phyloP scores from a whole-genome alignment of 1,140 invertebrate genomes.

The Episyrphus balteatus region DNA sequence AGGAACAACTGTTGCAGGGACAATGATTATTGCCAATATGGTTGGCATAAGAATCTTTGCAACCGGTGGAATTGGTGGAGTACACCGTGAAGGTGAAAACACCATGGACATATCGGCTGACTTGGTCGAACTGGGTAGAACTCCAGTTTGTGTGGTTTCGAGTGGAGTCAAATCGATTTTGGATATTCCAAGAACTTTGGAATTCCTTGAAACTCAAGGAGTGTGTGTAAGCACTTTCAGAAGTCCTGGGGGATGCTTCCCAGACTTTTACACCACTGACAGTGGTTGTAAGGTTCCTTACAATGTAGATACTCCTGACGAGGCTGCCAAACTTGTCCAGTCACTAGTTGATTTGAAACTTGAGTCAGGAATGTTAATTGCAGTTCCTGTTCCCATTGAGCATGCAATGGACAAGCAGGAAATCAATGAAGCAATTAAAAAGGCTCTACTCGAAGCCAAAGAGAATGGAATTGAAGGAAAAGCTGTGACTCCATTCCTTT shows the following conservation, averaged over 20 bases:
- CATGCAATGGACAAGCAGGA: constrained; percentile 38
- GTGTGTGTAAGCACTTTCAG: constrained; percentile 72
- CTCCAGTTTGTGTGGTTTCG: constrained; percentile 80
- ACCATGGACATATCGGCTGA: constrained; percentile 93
- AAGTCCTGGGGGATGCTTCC: constrained; percentile 47
- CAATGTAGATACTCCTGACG: constrained; percentile 43
- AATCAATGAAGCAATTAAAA: constrained; percentile 59
- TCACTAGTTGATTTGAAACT: constrained; percentile 48
- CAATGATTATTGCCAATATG: constrained; percentile 70
- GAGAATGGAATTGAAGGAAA: constrained; percentile 62
- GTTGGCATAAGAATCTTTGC: constrained; percentile 87
- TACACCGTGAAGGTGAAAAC: constrained; percentile 76
- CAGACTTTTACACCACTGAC: constrained; percentile 77
- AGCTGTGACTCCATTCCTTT: constrained; percentile 84
- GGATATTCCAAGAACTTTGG: constrained; percentile 87
- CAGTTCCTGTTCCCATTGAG: constrained; percentile 77
- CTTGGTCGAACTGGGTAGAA: constrained; percentile 78
- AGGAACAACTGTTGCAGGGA: constrained; percentile 93
- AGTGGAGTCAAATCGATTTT: constrained; percentile 96
- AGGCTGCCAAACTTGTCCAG: constrained; percentile 62
- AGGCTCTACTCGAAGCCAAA: constrained; percentile 58
- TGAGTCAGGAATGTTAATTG: constrained; percentile 73
- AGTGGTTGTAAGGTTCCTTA: constrained; percentile 62
- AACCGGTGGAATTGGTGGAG: constrained; percentile 85
- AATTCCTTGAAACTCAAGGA: constrained; percentile 93